Evolutionary conservation across 2,888 invertebrate species (phyloP).

Genomic region (Maniola hyperantus): DNA sequence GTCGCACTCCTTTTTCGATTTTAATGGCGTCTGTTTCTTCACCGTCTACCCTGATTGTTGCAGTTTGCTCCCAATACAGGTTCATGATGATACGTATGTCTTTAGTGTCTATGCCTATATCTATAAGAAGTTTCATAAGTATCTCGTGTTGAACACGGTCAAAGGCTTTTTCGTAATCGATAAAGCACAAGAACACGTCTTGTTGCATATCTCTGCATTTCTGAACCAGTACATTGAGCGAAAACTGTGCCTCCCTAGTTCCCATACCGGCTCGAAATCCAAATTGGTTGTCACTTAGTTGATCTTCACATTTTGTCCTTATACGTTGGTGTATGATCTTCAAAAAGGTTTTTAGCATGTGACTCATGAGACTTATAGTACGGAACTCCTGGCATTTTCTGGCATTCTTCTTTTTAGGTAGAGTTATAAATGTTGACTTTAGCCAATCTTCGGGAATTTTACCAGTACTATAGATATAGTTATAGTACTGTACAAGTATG

Average conservation of each 20-base stretch:
- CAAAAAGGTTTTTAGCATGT: background rate
- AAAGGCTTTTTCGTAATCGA: no score
- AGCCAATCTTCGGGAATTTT: conserved; percentile 28
- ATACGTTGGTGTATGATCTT: background rate
- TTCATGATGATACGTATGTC: background rate
- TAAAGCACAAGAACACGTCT: no score
- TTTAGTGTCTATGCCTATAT: background rate
- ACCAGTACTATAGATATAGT: conserved; percentile 24
- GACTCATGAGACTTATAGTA: background rate
- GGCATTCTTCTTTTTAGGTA: conserved; percentile 29
- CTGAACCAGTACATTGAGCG: no score
- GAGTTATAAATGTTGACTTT: conserved; percentile 30
- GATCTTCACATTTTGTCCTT: no score
- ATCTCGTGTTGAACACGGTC: background rate
- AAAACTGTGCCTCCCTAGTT: no score
- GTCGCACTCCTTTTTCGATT: conserved; percentile 22
- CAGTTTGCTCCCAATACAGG: background rate
- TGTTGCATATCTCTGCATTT: no score
- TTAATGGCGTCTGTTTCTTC: background rate
- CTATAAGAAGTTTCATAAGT: background rate
- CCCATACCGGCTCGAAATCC: no score
- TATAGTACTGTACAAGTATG: conserved; percentile 7
- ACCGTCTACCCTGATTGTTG: background rate
- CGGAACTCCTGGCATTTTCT: conserved; percentile 33
- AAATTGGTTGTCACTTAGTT: no score